Percentiles rank a stretch among this genome's conserved stretches.
Conservation (phyloP, 23 tunicate genomes). For the Halocynthia aurantium region DNA sequence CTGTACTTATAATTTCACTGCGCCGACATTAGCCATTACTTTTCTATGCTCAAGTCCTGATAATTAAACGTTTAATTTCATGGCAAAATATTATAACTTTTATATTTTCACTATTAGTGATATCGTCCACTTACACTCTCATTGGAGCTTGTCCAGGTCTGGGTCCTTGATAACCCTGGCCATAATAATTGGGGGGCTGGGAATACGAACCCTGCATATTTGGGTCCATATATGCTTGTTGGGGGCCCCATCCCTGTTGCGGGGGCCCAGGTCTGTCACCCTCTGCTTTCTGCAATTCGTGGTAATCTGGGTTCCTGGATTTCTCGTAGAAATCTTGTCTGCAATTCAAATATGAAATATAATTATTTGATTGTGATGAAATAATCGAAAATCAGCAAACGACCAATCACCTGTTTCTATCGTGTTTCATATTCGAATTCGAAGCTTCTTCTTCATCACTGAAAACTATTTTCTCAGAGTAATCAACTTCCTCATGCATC, state of each 20-base stretch:
- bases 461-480: conserved; percentile 81
- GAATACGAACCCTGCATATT: not conserved
- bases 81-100: not conserved
- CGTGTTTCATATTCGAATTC: too few relatives aligned
- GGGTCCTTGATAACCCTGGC: not conserved
- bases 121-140: not conserved
- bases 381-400: too few relatives aligned
- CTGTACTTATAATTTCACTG: too few relatives aligned
- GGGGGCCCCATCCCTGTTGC: not conserved
- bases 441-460: conserved; percentile 76
- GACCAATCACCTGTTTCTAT: too few relatives aligned
- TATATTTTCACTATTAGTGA: not conserved
- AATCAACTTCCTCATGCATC: conserved; percentile 92
- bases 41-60: not conserved
- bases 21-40: too few relatives aligned
- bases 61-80: not conserved
- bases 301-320: not conserved
- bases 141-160: not conserved
- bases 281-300: not conserved
- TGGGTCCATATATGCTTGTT: conserved; percentile 3
- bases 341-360: not conserved
- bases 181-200: not conserved
- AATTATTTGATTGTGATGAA: not conserved
- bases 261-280: not conserved
- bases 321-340: not conserved